Base-by-base conservation (phyloP, 2,888 invertebrate genomes). In the Willowsia nigromaculata region DNA sequence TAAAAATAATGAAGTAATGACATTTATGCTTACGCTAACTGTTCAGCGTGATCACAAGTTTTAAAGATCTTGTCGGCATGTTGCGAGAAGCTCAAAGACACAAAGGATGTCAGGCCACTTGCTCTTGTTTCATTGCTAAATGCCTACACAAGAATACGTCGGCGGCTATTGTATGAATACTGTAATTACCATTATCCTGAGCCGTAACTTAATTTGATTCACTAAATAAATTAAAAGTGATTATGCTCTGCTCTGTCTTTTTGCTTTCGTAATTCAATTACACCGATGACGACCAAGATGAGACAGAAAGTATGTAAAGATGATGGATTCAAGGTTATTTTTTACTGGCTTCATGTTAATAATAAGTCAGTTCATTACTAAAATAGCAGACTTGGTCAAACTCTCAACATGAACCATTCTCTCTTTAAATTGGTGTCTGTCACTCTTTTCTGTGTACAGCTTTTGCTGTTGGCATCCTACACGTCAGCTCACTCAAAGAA, bases 301-400 rank as follows among this genome's bases (percentile, higher is more conserved):
- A 56, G 22, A 25, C 25, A 56, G 53, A 15, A 6, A 56, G 25
- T 11, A 15, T 22, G 53, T 47, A 47, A 33, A 27, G 59, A 59
- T 37, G 33, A n/a, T 65, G 37, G 15, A 18, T 18, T 37, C 65
- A 65, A 65, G 65, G 65, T 37, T 37, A 65, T 33, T 65, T 65
- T 65, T 37, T 37, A n/a, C 59, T 65, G 33, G 65, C 65, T 37
- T 65, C 37, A 37, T 65, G 9, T 33, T 18, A n/a, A 59, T 30
- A 27, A 59, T 37, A 37, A 33, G 65, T 65, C 65, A n/a, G n/a
- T n/a, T n/a, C n/a, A 65, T 65, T 65, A 65, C 7, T n/a, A 65
- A 5, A 37, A 37, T 65, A 37, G 65, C 11, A 59, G 27, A 30
- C 30, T 27, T 56, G 56, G 56, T 25, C 13, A 56, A n/a, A n/a